These are phyloP conservation scores for Anolis sagrei DNA, from an alignment of 2,113 vertebrate species.

Conservation along the genomic window DNA sequence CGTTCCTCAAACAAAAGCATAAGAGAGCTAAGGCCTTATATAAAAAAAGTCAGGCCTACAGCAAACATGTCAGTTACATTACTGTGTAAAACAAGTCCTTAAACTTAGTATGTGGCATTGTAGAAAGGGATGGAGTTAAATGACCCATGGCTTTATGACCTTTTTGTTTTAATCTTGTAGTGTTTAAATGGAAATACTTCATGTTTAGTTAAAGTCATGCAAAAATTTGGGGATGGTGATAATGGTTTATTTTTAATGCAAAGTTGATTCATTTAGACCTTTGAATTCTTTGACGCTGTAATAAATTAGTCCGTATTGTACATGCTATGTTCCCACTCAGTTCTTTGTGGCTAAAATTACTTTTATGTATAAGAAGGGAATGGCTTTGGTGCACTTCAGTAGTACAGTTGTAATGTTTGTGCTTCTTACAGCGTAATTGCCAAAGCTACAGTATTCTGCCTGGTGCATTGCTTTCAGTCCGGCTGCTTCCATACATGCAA, in stretches of 20 bases:
- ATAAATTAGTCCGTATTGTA: not conserved
- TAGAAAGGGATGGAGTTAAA: not conserved
- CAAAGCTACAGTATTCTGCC: slow-evolving; percentile 55
- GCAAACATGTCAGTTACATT: not conserved
- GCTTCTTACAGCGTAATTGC: slow-evolving; percentile 31
- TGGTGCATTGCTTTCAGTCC: slow-evolving; percentile 71
- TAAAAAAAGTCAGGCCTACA: not conserved
- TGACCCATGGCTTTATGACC: too few relatives aligned
- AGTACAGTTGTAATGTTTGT: slow-evolving; percentile 66
- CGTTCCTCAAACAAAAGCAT: not conserved
- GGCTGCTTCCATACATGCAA: slow-evolving; percentile 74
- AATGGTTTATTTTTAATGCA: not conserved
- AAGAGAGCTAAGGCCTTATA: not conserved
- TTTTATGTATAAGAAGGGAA: slow-evolving; percentile 18
- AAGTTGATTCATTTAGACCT: not conserved
- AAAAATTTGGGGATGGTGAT: not conserved
- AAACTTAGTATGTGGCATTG: not conserved
- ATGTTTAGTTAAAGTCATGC: slow-evolving; percentile 6
- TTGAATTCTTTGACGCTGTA: not conserved
- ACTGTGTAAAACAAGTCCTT: not conserved
- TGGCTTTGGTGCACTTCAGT: slow-evolving; percentile 60
- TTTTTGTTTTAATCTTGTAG: not conserved
- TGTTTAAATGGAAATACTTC: not conserved
- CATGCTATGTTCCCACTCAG: not conserved
- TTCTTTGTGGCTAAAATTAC: not conserved